phyloP scores from a whole-genome alignment of 2,113 vertebrate species.

The Carollia perspicillata region DNA sequence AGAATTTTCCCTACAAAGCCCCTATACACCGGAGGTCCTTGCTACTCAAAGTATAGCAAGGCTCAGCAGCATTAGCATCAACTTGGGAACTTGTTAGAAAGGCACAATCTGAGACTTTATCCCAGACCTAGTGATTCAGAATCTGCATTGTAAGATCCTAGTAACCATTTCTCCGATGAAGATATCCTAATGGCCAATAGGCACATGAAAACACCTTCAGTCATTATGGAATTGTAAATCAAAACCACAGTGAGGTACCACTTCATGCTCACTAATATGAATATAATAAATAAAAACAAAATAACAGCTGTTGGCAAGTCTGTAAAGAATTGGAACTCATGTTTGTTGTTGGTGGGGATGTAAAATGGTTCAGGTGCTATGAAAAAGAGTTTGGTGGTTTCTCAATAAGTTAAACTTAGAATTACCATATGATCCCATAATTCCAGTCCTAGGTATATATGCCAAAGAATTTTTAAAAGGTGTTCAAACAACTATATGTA shows the following conservation, averaged over 20 bases:
- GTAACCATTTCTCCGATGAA: neutral
- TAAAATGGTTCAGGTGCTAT: neutral
- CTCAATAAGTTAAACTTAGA: neutral
- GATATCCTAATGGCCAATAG: neutral
- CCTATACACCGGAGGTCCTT: neutral
- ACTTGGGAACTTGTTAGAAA: conserved; percentile 14
- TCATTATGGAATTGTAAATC: conserved; percentile 23
- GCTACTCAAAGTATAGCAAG: neutral
- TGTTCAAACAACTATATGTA: neutral
- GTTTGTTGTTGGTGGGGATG: neutral
- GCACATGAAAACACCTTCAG: neutral
- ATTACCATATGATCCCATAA: neutral
- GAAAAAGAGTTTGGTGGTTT: neutral
- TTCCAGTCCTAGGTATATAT: neutral
- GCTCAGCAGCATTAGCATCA: neutral
- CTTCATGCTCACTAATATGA: neutral
- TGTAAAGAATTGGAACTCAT: neutral
- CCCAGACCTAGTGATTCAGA: neutral
- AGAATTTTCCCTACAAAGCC: neutral
- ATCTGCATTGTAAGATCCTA: conserved; percentile 1
- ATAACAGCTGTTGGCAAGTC: neutral
- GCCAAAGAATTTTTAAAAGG: neutral
- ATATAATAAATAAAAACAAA: conserved; percentile 35
- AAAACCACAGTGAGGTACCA: neutral
- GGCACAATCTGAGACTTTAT: neutral